Base-by-base conservation (phyloP, 2,888 invertebrate genomes). In the Stenurella melanura region DNA sequence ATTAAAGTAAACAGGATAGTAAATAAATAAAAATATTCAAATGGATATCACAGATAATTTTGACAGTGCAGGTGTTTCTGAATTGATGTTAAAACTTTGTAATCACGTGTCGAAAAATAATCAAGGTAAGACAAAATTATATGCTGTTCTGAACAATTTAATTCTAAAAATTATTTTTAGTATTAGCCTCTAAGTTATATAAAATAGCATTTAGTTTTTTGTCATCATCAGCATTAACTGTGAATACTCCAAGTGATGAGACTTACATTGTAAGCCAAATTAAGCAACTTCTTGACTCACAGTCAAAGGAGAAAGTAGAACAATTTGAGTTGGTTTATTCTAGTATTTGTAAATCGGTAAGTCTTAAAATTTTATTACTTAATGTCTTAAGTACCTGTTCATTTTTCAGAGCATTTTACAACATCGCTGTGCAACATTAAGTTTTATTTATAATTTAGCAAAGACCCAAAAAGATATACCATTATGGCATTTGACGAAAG, bases 301-400 rank as follows among this genome's bases (percentile, higher is more conserved):
- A 81, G 56, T 82, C 86, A 10, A 81, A 78, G 56, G 86, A 86
- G 72, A 84, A 86, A 74, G 78, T 84, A 18, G 86, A 88, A 70
- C 83, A 83, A 69, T 89, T 89, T 80, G 88, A 89, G 76, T 75
- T 88, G 34, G 77, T 89, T 6, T 88, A 88, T 77, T 82, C 86
- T 9, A 87, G 83, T 77, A 79, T 89, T 50, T 86, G 87, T 68
- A 88, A 88, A 82, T 86, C 86, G 54, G 88, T 89, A 85, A 82
- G 82, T 80, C 50, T 17, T n/a, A n/a, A 50, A 15, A 42, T 9
- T 15, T 15, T 50, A n/a, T n/a, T 50, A 50, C 15, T 50, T 50
- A n/a, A 42, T 15, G 15, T 12, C 6, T n/a, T n/a, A n/a, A n/a
- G 12, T 50, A 50, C 6, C n/a, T 50, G 50, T n/a, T 3, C 4